A percentile compares a stretch with the other conserved stretches of the same genome.
Conservation (phyloP, 2,888 invertebrate species). For the Apodemia zela region DNA sequence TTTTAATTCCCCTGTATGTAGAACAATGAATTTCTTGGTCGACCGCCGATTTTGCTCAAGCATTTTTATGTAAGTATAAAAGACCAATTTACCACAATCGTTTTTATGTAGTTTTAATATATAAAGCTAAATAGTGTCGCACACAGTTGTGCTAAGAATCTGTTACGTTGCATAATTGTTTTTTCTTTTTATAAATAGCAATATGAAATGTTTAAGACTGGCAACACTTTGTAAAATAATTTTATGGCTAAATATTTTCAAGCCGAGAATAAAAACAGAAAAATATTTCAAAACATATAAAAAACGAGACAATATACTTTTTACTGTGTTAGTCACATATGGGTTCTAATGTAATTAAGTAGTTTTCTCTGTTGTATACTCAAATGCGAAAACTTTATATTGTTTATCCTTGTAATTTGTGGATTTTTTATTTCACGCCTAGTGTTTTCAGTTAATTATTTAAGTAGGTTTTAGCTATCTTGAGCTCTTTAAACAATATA, state of each 20-base stretch:
- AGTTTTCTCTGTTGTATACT: not conserved
- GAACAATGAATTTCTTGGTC: constrained; percentile 60
- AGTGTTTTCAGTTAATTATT: not conserved
- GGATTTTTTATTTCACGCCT: not conserved
- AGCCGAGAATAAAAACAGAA: not conserved
- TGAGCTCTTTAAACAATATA: not conserved
- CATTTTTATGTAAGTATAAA: constrained; percentile 48
- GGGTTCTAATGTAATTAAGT: not conserved
- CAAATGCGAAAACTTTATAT: not conserved
- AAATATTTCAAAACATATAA: not conserved
- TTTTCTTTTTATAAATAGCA: not conserved
- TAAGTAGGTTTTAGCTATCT: not conserved
- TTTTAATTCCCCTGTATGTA: constrained; percentile 37
- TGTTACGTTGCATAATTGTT: not conserved
- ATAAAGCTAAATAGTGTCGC: constrained; percentile 17
- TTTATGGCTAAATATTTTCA: not conserved
- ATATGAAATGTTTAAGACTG: constrained; percentile 9
- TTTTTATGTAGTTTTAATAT: constrained; percentile 14
- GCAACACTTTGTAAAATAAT: constrained; percentile 9
- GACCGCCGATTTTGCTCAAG: constrained; percentile 58
- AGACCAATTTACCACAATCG: constrained; percentile 28
- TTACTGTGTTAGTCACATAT: not conserved
- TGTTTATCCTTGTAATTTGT: not conserved
- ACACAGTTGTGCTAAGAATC: constrained; percentile 3
- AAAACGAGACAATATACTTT: not conserved